These are phyloP conservation scores for Melanotaenia trifasciata DNA, from an alignment of 2,797 vertebrate species.

Conservation along the genomic window DNA sequence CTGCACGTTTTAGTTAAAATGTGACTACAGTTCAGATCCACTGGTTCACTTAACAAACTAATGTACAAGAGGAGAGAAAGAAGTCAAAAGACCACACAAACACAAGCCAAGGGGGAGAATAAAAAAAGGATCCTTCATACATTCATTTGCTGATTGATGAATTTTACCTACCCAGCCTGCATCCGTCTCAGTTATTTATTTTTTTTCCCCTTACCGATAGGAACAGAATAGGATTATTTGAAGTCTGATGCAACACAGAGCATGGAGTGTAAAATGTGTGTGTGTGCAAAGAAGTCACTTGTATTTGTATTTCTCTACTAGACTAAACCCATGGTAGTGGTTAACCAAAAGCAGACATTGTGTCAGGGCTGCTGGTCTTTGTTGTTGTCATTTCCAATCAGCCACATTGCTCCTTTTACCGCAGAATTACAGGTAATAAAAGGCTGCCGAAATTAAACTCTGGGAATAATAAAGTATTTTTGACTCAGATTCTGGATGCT, in stretches of 20 bases:
- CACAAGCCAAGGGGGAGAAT: slow-evolving; percentile 4
- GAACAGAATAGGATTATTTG: slow-evolving; percentile 36
- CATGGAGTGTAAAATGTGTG: slow-evolving; percentile 25
- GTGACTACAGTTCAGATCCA: slow-evolving; percentile 43
- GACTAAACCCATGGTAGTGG: slow-evolving; percentile 49
- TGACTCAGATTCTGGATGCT: neutral
- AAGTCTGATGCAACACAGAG: slow-evolving; percentile 49
- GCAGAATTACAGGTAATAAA: slow-evolving; percentile 7
- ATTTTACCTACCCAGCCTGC: slow-evolving; percentile 44
- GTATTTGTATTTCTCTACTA: slow-evolving; percentile 35
- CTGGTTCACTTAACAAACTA: slow-evolving; percentile 8
- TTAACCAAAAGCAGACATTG: slow-evolving; percentile 50
- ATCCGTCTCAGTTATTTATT: neutral
- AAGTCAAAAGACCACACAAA: neutral
- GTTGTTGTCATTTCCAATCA: neutral
- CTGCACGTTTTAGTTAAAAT: slow-evolving; percentile 31
- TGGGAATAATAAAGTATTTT: neutral
- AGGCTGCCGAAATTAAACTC: neutral
- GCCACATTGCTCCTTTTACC: neutral
- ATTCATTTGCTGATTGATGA: slow-evolving; percentile 48
- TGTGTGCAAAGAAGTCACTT: slow-evolving; percentile 29
- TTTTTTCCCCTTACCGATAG: slow-evolving; percentile 21
- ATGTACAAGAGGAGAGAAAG: slow-evolving; percentile 17
- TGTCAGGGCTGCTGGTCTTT: slow-evolving; percentile 24
- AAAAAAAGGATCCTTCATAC: neutral